These are phyloP conservation scores for Sphecodes monilicornis DNA, from an alignment of 2,888 invertebrate genomes.

Conservation along the genomic window DNA sequence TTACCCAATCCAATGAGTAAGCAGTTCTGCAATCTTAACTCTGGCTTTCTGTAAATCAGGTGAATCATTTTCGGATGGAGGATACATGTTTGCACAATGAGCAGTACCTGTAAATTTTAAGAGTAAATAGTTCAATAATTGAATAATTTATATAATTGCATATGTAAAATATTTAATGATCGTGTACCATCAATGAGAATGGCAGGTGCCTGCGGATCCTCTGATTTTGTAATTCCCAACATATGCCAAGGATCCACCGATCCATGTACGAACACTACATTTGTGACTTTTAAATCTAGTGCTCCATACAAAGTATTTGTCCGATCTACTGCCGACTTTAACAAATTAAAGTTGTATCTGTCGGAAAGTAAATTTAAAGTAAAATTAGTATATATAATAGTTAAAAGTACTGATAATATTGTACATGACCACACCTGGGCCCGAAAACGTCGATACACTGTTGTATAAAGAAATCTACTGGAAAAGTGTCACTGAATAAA, in stretches of 20 bases:
- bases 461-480: conserved; percentile 91
- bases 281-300: conserved; percentile 88
- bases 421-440: conserved; percentile 84
- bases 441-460: conserved; percentile 95
- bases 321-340: conserved; percentile 87
- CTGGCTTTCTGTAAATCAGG: conserved; percentile 90
- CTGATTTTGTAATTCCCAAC: conserved; percentile 88
- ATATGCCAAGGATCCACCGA: conserved; percentile 96
- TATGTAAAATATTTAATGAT: conserved; percentile 17
- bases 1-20: conserved; percentile 86
- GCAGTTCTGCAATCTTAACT: conserved; percentile 86
- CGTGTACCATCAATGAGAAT: conserved; percentile 90
- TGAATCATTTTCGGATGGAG: conserved; percentile 88
- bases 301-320: conserved; percentile 94
- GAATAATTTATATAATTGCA: conserved; percentile 7
- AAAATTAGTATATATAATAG: neutral
- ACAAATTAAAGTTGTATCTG: conserved; percentile 86
- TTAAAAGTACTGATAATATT: neutral
- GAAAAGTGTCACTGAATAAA: conserved; percentile 91
- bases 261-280: conserved; percentile 95
- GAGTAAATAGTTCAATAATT: conserved; percentile 9
- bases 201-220: conserved; percentile 87
- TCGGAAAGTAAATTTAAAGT: conserved; percentile 11
- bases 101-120: conserved; percentile 87
- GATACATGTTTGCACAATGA: conserved; percentile 98